These are phyloP conservation scores for Procambarus clarkii DNA, from an alignment of 1,140 invertebrate species.

Conservation along the genomic window DNA sequence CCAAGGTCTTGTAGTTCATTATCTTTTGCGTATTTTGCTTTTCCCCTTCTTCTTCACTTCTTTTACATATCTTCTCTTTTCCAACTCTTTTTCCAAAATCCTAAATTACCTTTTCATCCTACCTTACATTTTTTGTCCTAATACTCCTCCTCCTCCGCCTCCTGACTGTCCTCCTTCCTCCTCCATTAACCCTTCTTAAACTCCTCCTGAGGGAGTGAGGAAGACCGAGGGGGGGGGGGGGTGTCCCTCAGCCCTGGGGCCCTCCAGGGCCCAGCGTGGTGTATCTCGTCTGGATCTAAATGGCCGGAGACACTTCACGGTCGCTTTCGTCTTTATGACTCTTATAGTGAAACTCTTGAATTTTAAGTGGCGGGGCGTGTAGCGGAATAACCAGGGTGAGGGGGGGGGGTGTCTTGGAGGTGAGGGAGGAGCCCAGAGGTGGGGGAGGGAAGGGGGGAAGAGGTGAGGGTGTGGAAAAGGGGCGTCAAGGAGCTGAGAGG, in stretches of 20 bases:
- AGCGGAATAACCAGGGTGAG: conserved; percentile 30
- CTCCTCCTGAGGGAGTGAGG: too few relatives aligned
- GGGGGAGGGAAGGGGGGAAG: not conserved
- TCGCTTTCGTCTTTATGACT: conserved; percentile 44
- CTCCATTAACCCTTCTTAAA: too few relatives aligned
- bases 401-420: not conserved
- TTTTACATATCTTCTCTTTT: too few relatives aligned
- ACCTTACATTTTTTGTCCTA: too few relatives aligned
- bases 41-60: too few relatives aligned
- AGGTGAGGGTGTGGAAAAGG: not conserved
- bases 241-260: not conserved
- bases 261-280: conserved; percentile 22
- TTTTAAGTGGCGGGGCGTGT: conserved; percentile 56
- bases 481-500: too few relatives aligned
- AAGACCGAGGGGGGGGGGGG: not conserved
- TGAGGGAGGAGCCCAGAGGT: not conserved
- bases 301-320: conserved; percentile 47
- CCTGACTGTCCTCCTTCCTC: too few relatives aligned
- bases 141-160: too few relatives aligned
- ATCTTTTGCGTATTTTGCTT: too few relatives aligned
- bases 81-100: too few relatives aligned
- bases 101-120: too few relatives aligned
- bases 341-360: conserved; percentile 59
- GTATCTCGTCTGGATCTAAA: conserved; percentile 26
- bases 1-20: too few relatives aligned